Conservation (phyloP, 2,888 invertebrate genomes). For the Dexiosoma caninum region DNA sequence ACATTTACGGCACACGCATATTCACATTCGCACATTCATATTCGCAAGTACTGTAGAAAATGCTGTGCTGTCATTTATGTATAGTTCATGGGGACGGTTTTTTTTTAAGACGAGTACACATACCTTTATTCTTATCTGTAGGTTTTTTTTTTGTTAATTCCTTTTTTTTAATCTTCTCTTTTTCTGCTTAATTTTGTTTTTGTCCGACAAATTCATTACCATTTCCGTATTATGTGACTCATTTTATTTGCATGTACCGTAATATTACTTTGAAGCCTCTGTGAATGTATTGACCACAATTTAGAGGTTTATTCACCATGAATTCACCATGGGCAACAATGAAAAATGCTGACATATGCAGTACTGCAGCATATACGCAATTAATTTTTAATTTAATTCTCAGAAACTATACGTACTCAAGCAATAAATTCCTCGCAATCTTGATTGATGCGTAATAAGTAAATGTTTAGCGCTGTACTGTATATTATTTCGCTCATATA, state of each 20-base stretch:
- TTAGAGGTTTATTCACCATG: background rate
- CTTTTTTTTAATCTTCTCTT: background rate
- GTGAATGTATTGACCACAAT: conserved; percentile 19
- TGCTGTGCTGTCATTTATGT: conserved; percentile 16
- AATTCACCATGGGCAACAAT: background rate
- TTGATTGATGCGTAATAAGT: no score
- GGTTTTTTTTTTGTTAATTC: conserved; percentile 10
- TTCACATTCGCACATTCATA: background rate
- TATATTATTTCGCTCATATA: no score
- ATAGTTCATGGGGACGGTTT: conserved; percentile 9
- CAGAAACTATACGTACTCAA: no score
- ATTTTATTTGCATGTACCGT: conserved; percentile 21
- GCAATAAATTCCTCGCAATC: no score
- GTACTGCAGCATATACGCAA: no score
- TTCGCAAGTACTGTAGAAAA: no score
- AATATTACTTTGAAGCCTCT: background rate
- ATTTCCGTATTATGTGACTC: conserved; percentile 57
- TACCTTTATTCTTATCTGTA: conserved; percentile 8
- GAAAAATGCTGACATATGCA: background rate
- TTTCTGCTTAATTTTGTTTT: conserved; percentile 40
- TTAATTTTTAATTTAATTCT: no score
- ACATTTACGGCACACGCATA: background rate
- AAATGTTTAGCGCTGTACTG: no score
- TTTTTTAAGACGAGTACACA: no score
- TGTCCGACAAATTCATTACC: conserved; percentile 59